Conservation (phyloP, 2,888 invertebrate genomes). For the Andrena trimmerana region DNA sequence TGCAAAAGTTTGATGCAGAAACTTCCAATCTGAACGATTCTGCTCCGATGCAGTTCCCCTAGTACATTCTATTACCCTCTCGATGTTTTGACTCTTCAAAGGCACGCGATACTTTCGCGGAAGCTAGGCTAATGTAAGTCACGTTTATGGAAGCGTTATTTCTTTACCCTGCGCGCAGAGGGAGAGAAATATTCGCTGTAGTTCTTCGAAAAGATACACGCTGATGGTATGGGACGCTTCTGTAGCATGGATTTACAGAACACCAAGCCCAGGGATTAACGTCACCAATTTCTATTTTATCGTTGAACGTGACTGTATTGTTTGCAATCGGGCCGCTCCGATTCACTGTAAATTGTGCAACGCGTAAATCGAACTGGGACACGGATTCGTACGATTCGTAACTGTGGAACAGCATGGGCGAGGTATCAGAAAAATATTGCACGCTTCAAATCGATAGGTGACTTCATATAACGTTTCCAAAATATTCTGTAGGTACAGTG, state of each 20-base stretch:
- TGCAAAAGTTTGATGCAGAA: not conserved
- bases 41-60: conserved; percentile 30
- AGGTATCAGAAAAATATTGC: not conserved
- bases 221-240: not conserved
- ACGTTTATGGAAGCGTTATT: not conserved
- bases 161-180: not conserved
- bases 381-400: not conserved
- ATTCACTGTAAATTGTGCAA: not conserved
- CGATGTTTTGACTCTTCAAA: conserved; percentile 33
- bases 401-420: not conserved
- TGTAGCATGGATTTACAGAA: not conserved
- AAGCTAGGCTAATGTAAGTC: not conserved
- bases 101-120: conserved; percentile 12
- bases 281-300: conserved; percentile 29
- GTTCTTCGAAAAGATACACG: conserved; percentile 7
- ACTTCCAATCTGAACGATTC: conserved; percentile 3
- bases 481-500: too few species aligned
- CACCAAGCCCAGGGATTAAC: conserved; percentile 11
- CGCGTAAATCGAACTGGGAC: not conserved
- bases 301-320: conserved; percentile 1
- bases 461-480: too few species aligned
- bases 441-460: too few species aligned
- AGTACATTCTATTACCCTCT: conserved; percentile 37
- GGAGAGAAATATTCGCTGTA: not conserved
- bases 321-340: not conserved